phyloP scores from a whole-genome alignment of 2,888 invertebrate genomes.

The Sisyra terminalis region DNA sequence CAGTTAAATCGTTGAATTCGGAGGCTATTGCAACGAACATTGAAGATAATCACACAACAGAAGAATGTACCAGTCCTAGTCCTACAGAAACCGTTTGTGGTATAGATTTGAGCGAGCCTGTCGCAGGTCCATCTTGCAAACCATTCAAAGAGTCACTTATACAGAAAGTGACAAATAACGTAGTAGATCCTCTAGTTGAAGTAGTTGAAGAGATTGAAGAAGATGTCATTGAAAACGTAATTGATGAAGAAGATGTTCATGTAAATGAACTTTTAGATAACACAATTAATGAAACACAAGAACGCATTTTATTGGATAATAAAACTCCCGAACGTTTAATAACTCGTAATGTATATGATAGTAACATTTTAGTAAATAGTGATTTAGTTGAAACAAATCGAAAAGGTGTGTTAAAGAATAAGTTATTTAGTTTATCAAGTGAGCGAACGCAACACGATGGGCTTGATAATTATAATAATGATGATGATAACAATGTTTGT shows the following conservation, averaged over 20 bases:
- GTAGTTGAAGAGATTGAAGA: not conserved
- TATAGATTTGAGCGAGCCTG: slow-evolving; percentile 14
- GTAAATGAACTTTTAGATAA: slow-evolving; percentile 5
- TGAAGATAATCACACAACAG: slow-evolving; percentile 22
- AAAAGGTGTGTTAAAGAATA: slow-evolving; percentile 6
- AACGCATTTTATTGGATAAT: slow-evolving; percentile 7
- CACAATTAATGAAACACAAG: slow-evolving; percentile 6
- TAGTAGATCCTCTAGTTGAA: not conserved
- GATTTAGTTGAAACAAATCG: slow-evolving; percentile 2
- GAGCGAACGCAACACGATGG: not conserved
- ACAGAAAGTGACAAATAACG: not conserved
- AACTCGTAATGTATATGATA: slow-evolving; percentile 2
- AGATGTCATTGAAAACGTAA: not conserved
- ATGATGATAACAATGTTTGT: not conserved
- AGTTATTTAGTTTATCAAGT: slow-evolving; percentile 1
- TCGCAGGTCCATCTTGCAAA: slow-evolving; percentile 4
- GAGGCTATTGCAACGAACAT: slow-evolving; percentile 16
- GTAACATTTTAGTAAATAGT: slow-evolving; percentile 6
- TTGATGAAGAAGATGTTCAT: not conserved
- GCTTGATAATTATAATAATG: not conserved
- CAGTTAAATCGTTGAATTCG: not conserved
- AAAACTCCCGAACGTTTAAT: slow-evolving; percentile 6
- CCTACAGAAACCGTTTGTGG: slow-evolving; percentile 25
- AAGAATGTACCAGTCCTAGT: slow-evolving; percentile 26
- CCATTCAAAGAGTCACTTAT: not conserved